Percentiles rank a stretch among this genome's conserved stretches.
Evolutionary conservation across 2,113 vertebrate genomes (phyloP).

Genomic region (Pseudonaja textilis): DNA sequence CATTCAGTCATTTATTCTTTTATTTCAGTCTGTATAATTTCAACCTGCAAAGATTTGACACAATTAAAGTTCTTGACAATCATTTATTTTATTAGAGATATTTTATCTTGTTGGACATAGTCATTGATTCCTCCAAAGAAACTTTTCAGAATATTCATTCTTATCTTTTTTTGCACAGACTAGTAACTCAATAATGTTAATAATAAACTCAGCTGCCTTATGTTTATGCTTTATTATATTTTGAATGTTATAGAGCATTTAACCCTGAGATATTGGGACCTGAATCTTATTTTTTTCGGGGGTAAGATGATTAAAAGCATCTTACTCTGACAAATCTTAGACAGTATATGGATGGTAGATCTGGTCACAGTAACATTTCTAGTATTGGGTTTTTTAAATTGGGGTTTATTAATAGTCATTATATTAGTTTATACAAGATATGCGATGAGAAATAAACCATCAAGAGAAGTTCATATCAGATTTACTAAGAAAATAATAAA

Average conservation of each 20-base stretch:
- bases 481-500: no score
- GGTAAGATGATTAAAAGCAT: not conserved
- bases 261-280: not conserved
- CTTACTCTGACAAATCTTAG: not conserved
- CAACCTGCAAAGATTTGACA: not conserved
- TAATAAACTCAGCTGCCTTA: not conserved
- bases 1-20: not conserved
- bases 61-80: not conserved
- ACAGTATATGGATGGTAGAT: not conserved
- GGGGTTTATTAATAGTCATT: not conserved
- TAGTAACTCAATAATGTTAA: not conserved
- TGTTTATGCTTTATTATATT: not conserved
- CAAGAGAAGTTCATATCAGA: no score
- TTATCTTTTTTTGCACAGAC: not conserved
- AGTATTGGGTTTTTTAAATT: not conserved
- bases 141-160: not conserved
- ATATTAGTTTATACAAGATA: no score
- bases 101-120: not conserved
- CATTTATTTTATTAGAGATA: constrained; percentile 1
- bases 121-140: not conserved
- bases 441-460: no score
- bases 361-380: not conserved
- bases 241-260: not conserved
- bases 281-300: not conserved
- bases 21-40: constrained; percentile 3